Evolutionary conservation across 2,888 invertebrate species (phyloP).

Genomic region (Tetragnatha montana): DNA sequence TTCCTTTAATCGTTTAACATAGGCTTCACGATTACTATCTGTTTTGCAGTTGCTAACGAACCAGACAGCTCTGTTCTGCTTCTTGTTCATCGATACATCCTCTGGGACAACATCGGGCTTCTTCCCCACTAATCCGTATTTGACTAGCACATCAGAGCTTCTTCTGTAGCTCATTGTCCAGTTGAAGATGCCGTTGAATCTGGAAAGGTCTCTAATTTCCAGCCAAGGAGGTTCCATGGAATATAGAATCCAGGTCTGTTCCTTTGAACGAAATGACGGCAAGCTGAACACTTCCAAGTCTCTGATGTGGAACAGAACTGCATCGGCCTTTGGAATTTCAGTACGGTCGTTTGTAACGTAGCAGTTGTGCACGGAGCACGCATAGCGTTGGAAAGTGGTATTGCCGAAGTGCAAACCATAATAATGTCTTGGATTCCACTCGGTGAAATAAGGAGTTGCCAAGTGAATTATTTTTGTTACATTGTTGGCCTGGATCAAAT

Average conservation of each 20-base stretch:
- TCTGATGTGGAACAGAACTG: slow-evolving; percentile 71
- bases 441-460: slow-evolving; percentile 55
- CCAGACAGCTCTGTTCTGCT: slow-evolving; percentile 63
- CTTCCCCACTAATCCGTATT: slow-evolving; percentile 60
- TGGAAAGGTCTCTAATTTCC: slow-evolving; percentile 59
- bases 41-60: slow-evolving; percentile 66
- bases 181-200: slow-evolving; percentile 71
- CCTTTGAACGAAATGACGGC: slow-evolving; percentile 24
- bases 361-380: slow-evolving; percentile 56
- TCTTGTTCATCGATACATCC: neutral
- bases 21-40: slow-evolving; percentile 65
- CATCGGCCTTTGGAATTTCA: slow-evolving; percentile 43
- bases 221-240: slow-evolving; percentile 71
- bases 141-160: slow-evolving; percentile 71
- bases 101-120: neutral
- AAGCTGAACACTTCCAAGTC: slow-evolving; percentile 61
- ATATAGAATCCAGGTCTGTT: slow-evolving; percentile 71
- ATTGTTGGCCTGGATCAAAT: neutral
- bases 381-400: slow-evolving; percentile 35
- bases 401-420: slow-evolving; percentile 49
- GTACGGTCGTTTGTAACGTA: slow-evolving; percentile 60
- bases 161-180: slow-evolving; percentile 73
- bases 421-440: slow-evolving; percentile 63
- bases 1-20: slow-evolving; percentile 50
- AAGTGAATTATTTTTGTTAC: slow-evolving; percentile 49